Evolutionary conservation across 2,797 vertebrate genomes (phyloP), one percentile per base, ranked within the genome.

Genomic region (Helostoma temminkii): DNA sequence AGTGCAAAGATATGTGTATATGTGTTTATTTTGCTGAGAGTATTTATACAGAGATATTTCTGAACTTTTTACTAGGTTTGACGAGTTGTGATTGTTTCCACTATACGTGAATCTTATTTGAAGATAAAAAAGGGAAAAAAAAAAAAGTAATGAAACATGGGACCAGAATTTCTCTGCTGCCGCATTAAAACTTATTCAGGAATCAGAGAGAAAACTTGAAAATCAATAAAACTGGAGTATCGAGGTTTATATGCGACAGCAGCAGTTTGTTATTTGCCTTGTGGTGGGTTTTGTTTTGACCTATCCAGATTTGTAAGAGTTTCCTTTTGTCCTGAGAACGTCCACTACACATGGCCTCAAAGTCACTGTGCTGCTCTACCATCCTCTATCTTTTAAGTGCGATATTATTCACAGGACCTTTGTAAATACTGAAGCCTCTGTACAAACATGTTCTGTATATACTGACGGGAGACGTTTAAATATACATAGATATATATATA

Each of bases 11-110:
- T 65, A 59, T 71, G 80, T 88, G 67, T 88, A 85, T 42, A 75
- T 78, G 68, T 66, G 82, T 84, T 86, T 89, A 87, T 85, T 89
- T 89, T 85, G 65, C 82, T 72, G 76, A 89, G 82, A 92, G 84
- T 91, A 85, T 91, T 90, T 91, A 89, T 91, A 89, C 76, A 77
- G 80, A 89, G 84, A 84, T 91, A 88, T 90, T 87, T 91, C 83
- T 82, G 80, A 87, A 71, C 70, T 87, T 90, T 90, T 85, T 89
- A 86, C 80, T 55, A 43, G 74, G 72, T 80, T 54, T 82, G 53
- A 87, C 63, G 82, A 74, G 64, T 56, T 63, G 73, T 60, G 81
- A 60, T 76, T 66, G 77, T 82, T 74, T 83, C 74, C 80, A 30
- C 74, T 48, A 55, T 66, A 71, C 70, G 56, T 48, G 56, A 78